Conservation (phyloP, 2,888 invertebrate species). For the Drosophila cognata region DNA sequence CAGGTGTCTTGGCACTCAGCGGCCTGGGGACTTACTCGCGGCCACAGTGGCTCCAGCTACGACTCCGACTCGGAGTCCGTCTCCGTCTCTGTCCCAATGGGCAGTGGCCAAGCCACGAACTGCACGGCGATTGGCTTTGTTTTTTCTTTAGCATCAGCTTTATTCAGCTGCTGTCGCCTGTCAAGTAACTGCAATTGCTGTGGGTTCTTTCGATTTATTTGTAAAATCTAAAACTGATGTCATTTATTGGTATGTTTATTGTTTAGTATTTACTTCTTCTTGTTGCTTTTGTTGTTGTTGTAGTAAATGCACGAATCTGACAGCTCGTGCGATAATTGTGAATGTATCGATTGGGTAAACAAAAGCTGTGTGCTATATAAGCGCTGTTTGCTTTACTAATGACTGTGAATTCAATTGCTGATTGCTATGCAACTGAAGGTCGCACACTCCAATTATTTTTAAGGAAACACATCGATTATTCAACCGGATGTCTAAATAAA, state of each 20-base stretch:
- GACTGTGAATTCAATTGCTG: not conserved
- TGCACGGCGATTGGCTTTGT: slow-evolving; percentile 63
- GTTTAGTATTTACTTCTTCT: slow-evolving; percentile 49
- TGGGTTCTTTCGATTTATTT: slow-evolving; percentile 59
- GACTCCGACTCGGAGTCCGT: slow-evolving; percentile 8
- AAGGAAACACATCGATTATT: not conserved
- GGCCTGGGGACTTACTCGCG: slow-evolving; percentile 4
- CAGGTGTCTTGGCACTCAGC: slow-evolving; percentile 66
- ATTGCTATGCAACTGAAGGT: slow-evolving; percentile 8
- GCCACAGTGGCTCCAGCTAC: not conserved
- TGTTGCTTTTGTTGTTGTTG: slow-evolving; percentile 21
- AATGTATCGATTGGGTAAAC: slow-evolving; percentile 25
- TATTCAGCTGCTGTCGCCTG: slow-evolving; percentile 55
- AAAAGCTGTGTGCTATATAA: slow-evolving; percentile 27
- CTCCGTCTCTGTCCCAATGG: slow-evolving; percentile 50
- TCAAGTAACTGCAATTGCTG: slow-evolving; percentile 46
- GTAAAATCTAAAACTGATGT: slow-evolving; percentile 55
- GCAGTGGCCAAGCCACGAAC: slow-evolving; percentile 43
- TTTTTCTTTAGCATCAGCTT: not conserved
- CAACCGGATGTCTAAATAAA: not conserved
- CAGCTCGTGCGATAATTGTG: slow-evolving; percentile 55
- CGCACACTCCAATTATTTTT: not conserved
- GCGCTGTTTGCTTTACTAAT: not conserved
- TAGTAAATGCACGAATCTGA: slow-evolving; percentile 44
- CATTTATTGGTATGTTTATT: slow-evolving; percentile 69